Conservation (phyloP, 1,140 invertebrate genomes). For the Phymastichus coffea region DNA sequence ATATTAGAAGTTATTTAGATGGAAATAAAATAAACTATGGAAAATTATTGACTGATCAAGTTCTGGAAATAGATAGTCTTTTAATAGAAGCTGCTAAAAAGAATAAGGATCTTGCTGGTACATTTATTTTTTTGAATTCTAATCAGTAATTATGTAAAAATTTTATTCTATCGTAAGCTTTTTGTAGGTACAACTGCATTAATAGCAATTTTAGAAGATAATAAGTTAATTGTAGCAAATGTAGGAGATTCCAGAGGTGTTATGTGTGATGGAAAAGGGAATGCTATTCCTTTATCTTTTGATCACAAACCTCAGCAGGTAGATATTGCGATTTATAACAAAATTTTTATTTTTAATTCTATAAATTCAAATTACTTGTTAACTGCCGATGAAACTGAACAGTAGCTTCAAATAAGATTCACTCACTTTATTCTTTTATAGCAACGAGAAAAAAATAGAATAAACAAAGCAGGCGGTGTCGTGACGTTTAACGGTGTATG, state of each 20-base stretch:
- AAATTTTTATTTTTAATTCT: no score
- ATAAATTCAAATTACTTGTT: no score
- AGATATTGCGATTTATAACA: no score
- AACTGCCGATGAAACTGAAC: no score
- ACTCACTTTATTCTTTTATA: constrained; percentile 53
- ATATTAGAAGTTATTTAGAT: constrained; percentile 65
- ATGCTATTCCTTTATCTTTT: constrained; percentile 88
- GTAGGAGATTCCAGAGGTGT: constrained; percentile 95
- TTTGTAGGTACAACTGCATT: constrained; percentile 91
- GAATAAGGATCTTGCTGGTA: constrained; percentile 81
- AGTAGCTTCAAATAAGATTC: no score
- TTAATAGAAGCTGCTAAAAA: constrained; percentile 79
- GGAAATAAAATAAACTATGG: constrained; percentile 75
- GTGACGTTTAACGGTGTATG: constrained; percentile 95
- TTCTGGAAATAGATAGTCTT: constrained; percentile 76
- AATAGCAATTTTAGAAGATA: constrained; percentile 81
- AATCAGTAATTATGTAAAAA: not conserved
- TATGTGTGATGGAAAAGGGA: constrained; percentile 87
- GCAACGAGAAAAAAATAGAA: constrained; percentile 82
- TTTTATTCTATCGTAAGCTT: no score
- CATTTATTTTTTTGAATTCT: constrained; percentile 21
- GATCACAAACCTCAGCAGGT: constrained; percentile 96
- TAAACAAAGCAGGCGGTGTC: constrained; percentile 89
- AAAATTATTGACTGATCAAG: constrained; percentile 80
- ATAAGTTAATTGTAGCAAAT: constrained; percentile 87